Evolutionary conservation across 1,140 invertebrate genomes (phyloP).

Genomic region (Globodera ellingtonae): DNA sequence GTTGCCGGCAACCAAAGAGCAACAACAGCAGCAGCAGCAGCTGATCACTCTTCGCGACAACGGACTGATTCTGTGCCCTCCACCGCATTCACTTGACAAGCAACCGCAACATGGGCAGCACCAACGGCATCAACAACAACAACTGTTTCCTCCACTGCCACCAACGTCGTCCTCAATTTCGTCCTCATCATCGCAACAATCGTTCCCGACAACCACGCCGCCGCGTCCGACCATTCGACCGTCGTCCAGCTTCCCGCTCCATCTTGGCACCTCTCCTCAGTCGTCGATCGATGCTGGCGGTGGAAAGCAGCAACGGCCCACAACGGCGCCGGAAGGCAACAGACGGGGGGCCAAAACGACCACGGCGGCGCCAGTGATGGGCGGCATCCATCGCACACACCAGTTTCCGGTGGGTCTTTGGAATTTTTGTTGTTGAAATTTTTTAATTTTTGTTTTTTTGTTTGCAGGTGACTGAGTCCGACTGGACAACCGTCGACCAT

Average conservation of each 20-base stretch:
- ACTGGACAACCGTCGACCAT: not conserved
- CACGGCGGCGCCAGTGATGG: not conserved
- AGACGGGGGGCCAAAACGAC: not conserved
- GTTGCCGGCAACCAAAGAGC: not conserved
- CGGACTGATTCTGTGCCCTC: not conserved
- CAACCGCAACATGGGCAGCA: not conserved
- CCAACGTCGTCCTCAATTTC: not conserved
- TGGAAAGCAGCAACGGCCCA: not conserved
- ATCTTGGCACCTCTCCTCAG: not conserved
- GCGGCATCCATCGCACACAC: not conserved
- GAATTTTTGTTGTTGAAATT: too few species aligned
- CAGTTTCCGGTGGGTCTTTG: not conserved
- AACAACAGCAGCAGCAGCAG: slow-evolving; percentile 5
- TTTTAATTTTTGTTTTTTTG: not conserved
- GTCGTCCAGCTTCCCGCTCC: slow-evolving; percentile 2
- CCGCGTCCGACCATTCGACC: not conserved
- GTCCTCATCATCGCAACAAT: not conserved
- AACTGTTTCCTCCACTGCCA: slow-evolving; percentile 7
- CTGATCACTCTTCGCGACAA: slow-evolving; percentile 2
- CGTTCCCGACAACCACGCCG: not conserved
- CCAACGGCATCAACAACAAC: not conserved
- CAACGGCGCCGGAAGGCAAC: not conserved
- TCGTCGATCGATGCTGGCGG: not conserved
- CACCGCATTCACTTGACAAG: too few species aligned
- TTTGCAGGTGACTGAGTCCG: not conserved